Conservation (phyloP, 2,797 vertebrate species). For the Rhadinocentrus ornatus region DNA sequence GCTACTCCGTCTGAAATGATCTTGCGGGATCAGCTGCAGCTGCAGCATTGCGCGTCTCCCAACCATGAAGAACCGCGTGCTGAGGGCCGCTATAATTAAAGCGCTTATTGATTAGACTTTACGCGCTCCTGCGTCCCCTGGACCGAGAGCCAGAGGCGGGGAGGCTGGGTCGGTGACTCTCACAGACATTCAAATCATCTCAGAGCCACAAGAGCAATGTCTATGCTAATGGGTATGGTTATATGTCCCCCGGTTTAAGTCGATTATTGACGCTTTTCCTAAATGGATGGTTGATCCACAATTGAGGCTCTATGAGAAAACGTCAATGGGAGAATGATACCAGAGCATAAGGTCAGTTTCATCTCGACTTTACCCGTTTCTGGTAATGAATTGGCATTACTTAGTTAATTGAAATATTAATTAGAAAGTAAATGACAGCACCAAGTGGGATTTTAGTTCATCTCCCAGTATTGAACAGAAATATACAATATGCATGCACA, state of each 20-base stretch:
- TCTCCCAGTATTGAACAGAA: constrained; percentile 44
- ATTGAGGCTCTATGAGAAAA: constrained; percentile 61
- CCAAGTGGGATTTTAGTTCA: constrained; percentile 59
- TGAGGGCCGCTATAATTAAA: constrained; percentile 75
- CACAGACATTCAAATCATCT: constrained; percentile 68
- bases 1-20: constrained; percentile 75
- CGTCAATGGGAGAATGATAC: constrained; percentile 72
- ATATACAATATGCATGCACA: constrained; percentile 40
- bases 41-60: constrained; percentile 71
- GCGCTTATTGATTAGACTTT: constrained; percentile 81
- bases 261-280: constrained; percentile 76
- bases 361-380: constrained; percentile 59
- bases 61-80: constrained; percentile 77
- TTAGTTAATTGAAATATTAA: constrained; percentile 76
- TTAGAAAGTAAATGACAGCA: constrained; percentile 70
- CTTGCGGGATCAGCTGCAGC: constrained; percentile 81
- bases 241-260: constrained; percentile 57
- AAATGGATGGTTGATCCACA: constrained; percentile 78
- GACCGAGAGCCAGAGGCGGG: constrained; percentile 63
- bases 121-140: constrained; percentile 61
- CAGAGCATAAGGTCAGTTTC: constrained; percentile 67
- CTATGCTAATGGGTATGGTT: constrained; percentile 79
- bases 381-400: constrained; percentile 71
- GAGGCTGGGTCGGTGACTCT: constrained; percentile 57
- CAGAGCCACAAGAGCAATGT: constrained; percentile 52